Conservation (phyloP, 1,140 invertebrate genomes). For the Fopius arisanus region DNA sequence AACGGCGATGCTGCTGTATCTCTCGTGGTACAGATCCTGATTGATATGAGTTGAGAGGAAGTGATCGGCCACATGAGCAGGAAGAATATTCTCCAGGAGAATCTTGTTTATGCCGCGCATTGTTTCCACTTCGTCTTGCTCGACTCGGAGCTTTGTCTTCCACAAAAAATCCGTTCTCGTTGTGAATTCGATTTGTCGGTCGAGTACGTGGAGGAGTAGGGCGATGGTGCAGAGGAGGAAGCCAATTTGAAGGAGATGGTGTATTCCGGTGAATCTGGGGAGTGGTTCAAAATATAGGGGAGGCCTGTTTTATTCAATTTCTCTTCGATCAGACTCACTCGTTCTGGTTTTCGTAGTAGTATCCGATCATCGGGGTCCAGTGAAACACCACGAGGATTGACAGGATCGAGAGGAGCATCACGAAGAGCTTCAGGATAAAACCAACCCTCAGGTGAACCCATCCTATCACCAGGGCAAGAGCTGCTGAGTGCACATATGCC, state of each 20-base stretch:
- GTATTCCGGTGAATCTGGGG: conserved; percentile 72
- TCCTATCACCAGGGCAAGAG: conserved; percentile 78
- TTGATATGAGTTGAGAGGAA: conserved; percentile 78
- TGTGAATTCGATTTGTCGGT: conserved; percentile 86
- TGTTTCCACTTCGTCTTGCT: conserved; percentile 93
- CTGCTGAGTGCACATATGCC: conserved; percentile 83
- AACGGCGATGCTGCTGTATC: conserved; percentile 93
- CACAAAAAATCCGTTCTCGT: conserved; percentile 90
- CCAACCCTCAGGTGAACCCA: conserved; percentile 85
- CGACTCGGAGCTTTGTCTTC: conserved; percentile 89
- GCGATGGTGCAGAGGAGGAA: conserved; percentile 71
- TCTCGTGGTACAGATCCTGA: conserved; percentile 92
- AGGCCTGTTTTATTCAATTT: neutral
- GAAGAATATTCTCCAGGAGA: conserved; percentile 95
- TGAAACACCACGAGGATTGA: conserved; percentile 52
- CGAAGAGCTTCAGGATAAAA: conserved; percentile 80
- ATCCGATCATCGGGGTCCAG: conserved; percentile 40
- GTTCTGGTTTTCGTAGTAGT: conserved; percentile 67
- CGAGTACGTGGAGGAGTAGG: conserved; percentile 78
- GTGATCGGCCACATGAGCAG: conserved; percentile 93
- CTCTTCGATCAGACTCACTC: conserved; percentile 74
- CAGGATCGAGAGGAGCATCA: conserved; percentile 76
- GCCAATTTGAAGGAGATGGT: conserved; percentile 73
- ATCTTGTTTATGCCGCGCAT: conserved; percentile 95
- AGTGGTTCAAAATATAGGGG: conserved; percentile 20